Conservation (phyloP, 1,140 invertebrate species). For the Elysia chlorotica region DNA sequence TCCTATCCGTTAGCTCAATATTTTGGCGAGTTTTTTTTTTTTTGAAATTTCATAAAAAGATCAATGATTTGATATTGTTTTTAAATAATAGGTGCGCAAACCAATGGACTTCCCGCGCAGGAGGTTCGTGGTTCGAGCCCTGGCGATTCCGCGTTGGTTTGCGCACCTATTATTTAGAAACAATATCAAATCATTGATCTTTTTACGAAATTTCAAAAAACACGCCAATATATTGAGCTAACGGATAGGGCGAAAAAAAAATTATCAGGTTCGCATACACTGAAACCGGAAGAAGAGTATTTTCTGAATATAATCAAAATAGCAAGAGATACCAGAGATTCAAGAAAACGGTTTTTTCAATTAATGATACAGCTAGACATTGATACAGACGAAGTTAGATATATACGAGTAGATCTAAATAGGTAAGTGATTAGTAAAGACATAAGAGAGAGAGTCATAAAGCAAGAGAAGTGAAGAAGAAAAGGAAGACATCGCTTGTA, state of each 20-base stretch:
- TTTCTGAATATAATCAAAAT: background rate
- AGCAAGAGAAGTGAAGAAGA: background rate
- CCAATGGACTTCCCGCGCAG: no score
- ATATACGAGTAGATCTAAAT: background rate
- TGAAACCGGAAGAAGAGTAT: no score
- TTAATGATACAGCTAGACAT: background rate
- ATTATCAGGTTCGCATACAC: background rate
- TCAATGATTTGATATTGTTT: background rate
- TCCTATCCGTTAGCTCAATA: background rate
- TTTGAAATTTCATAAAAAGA: background rate
- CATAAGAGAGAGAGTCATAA: background rate
- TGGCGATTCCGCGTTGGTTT: no score
- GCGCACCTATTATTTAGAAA: background rate
- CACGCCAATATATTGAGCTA: background rate
- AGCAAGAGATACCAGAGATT: background rate
- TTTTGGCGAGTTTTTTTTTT: no score
- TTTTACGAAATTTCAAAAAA: background rate
- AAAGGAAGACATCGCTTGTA: background rate
- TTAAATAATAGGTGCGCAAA: background rate
- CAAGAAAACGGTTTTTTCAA: background rate
- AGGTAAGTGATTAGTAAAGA: background rate
- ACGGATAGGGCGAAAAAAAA: background rate
- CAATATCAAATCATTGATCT: background rate
- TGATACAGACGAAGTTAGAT: constrained; percentile 63
- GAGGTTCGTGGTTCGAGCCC: no score